Base-by-base conservation (phyloP, 2,888 invertebrate genomes). In the Leuctra nigra region DNA sequence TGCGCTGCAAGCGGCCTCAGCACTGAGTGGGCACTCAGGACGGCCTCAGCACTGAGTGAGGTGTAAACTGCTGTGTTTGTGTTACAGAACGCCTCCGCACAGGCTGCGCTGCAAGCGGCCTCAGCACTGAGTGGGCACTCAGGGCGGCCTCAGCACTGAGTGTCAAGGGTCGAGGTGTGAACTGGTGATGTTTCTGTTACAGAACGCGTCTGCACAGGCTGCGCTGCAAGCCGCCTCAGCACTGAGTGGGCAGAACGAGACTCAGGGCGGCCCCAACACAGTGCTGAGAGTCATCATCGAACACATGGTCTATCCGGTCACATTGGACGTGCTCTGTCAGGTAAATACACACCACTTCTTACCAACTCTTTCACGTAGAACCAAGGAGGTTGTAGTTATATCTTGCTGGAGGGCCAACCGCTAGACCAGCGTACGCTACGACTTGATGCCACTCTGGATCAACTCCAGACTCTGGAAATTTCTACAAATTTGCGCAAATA, bases 281-380 rank as follows among this genome's bases (percentile, higher is more conserved):
- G 97, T 99, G 64, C 84, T 99, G 64, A 84, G 99, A 65, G 97
- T 99, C 66, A 97, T 99, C 73, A 90, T 99, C 67, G 99, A 99
- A 76, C 95, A 98, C 77, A 91, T 98, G 87, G 81, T 99, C 67
- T 99, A 98, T 75, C 97, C 97, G 53, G 96, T 99, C 67, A 93
- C 95, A 56, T 83, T 99, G 70, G 99, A 99, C 74, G 92, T 97
- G 62, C 83, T 99, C 64, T 91, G 95, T 72, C 83, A 85, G 82
- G 87, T 88, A 70, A 73, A 76, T 67, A 4, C 18, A 23, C 16
- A 20, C 9, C 2, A 9, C 20, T 29, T 35, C 20, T 25, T 24
- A 36, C 41, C 2, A 23, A 13, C 35, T 52, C 18, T 7, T 52
- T 53, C 7, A 29, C 29, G 6, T 29, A n/a, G n/a, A n/a, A n/a